A percentile compares a stretch with the other conserved stretches of the same genome.
These are phyloP conservation scores for Rallus crepitans DNA, from an alignment of 2,797 vertebrate species.

Conservation along the genomic window DNA sequence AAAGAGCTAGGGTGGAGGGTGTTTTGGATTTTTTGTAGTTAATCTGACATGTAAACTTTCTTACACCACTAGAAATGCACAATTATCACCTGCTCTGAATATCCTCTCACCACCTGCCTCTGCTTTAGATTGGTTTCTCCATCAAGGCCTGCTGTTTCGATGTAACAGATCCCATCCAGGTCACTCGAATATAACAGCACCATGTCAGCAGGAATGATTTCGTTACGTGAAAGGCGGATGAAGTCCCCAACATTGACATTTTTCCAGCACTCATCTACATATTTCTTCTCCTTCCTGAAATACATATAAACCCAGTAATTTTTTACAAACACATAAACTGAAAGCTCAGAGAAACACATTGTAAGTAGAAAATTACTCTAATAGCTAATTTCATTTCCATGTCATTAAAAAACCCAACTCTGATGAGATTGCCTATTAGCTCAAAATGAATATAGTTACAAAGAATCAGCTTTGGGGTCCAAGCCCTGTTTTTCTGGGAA, in stretches of 20 bases:
- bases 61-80: neutral
- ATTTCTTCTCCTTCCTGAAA: constrained; percentile 84
- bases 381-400: neutral
- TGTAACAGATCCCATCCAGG: constrained; percentile 90
- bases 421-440: neutral
- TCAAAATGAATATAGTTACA: neutral
- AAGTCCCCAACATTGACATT: constrained; percentile 93
- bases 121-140: constrained; percentile 96
- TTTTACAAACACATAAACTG: neutral
- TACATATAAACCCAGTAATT: neutral
- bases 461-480: neutral
- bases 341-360: neutral
- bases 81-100: constrained; percentile 79
- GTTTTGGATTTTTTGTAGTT: neutral
- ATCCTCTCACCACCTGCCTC: constrained; percentile 89
- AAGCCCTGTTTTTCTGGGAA: neutral
- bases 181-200: constrained; percentile 92
- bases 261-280: constrained; percentile 88
- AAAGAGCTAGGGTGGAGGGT: neutral
- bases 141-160: constrained; percentile 93
- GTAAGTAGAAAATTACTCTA: neutral
- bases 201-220: constrained; percentile 94
- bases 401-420: neutral
- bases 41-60: neutral
- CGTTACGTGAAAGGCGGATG: constrained; percentile 91